Percentiles rank a stretch among this genome's conserved stretches.
Conservation (phyloP, 2,888 invertebrate genomes). For the Campopleginae sp. region DNA sequence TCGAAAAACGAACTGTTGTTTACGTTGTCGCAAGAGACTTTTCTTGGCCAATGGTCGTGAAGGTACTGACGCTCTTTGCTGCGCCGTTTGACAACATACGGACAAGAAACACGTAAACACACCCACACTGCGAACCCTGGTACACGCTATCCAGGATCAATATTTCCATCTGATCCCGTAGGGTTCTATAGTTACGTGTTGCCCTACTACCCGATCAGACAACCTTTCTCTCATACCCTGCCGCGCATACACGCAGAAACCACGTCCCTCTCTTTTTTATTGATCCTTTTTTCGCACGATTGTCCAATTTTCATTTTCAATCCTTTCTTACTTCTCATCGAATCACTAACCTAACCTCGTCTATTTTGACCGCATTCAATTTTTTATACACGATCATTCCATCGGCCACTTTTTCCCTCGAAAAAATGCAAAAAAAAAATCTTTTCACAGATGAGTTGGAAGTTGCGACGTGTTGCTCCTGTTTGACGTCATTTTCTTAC, state of each 20-base stretch:
- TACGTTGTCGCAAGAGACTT: constrained; percentile 32
- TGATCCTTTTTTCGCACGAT: constrained; percentile 69
- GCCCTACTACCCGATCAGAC: constrained; percentile 77
- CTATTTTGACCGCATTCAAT: not conserved
- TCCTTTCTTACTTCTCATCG: constrained; percentile 33
- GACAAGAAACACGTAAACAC: constrained; percentile 63
- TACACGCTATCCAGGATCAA: constrained; percentile 78
- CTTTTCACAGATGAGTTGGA: not conserved
- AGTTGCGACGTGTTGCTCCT: not conserved
- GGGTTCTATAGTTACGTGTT: constrained; percentile 64
- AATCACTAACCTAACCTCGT: constrained; percentile 33
- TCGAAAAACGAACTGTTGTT: constrained; percentile 30
- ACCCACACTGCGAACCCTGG: constrained; percentile 29
- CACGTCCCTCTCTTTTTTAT: constrained; percentile 70
- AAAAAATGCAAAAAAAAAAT: not conserved
- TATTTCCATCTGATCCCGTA: constrained; percentile 80
- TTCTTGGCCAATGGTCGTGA: constrained; percentile 56
- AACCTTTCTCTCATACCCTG: constrained; percentile 70
- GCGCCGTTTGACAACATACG: constrained; percentile 75
- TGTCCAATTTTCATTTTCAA: constrained; percentile 22
- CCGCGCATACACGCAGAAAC: constrained; percentile 55
- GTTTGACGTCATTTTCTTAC: not conserved
- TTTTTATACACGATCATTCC: not conserved
- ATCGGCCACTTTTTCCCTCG: not conserved
- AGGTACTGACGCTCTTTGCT: constrained; percentile 54